Evolutionary conservation across 2,113 vertebrate genomes (phyloP).

Genomic region (Ascaphus truei): DNA sequence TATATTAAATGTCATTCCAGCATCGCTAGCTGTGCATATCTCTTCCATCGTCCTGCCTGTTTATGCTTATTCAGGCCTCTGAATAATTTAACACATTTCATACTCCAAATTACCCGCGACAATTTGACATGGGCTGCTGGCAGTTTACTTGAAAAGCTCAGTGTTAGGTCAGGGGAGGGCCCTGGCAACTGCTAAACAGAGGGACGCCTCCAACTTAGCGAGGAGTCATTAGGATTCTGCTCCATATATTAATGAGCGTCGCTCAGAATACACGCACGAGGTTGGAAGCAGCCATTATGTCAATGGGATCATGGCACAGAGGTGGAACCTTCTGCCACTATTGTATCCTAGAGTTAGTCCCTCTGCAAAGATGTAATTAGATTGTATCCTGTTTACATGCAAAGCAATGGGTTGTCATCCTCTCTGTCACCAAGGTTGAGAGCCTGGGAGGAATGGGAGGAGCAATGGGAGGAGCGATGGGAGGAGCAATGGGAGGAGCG

Average conservation of each 20-base stretch:
- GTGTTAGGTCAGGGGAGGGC: constrained; percentile 72
- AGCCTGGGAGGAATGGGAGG: too few relatives aligned
- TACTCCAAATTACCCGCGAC: constrained; percentile 84
- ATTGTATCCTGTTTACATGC: too few relatives aligned
- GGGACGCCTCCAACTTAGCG: constrained; percentile 63
- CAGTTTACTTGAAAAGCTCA: constrained; percentile 70
- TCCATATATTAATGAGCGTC: constrained; percentile 21
- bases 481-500: too few relatives aligned
- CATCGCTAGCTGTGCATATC: constrained; percentile 71
- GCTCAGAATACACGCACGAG: not conserved
- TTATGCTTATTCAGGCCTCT: constrained; percentile 95
- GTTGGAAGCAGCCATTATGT: constrained; percentile 5
- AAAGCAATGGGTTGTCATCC: too few relatives aligned
- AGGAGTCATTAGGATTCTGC: constrained; percentile 62
- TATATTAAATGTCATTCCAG: constrained; percentile 83
- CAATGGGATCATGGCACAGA: constrained; percentile 11
- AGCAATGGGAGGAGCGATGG: too few relatives aligned
- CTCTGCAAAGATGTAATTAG: not conserved
- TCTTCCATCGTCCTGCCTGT: constrained; percentile 64
- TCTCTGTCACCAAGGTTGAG: too few relatives aligned
- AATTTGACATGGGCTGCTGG: constrained; percentile 76
- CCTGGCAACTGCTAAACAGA: constrained; percentile 70
- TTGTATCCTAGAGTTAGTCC: not conserved
- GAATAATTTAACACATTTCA: constrained; percentile 87
- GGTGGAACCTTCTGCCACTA: not conserved